Evolutionary conservation across 2,797 vertebrate genomes (phyloP).

Genomic region (Neosalanx taihuensis): DNA sequence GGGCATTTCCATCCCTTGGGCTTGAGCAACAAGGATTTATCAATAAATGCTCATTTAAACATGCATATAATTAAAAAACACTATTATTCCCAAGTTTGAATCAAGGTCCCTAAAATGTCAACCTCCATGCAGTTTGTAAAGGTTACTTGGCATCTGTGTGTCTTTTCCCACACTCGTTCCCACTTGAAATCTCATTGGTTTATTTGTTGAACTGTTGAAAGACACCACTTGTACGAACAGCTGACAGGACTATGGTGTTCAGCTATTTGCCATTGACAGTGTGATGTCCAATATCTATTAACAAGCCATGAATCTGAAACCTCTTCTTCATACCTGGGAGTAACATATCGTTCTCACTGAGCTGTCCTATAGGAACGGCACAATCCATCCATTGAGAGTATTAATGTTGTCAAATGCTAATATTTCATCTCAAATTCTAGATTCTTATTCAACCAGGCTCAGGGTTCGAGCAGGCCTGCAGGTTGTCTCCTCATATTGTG

Average conservation of each 20-base stretch:
- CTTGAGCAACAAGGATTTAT: conserved; percentile 46
- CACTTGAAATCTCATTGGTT: conserved; percentile 10
- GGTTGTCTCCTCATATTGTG: conserved; percentile 43
- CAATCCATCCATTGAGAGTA: conserved; percentile 62
- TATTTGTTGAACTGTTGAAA: conserved; percentile 27
- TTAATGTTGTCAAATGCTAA: conserved; percentile 72
- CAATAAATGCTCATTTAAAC: conserved; percentile 57
- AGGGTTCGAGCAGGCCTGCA: conserved; percentile 38
- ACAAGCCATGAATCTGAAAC: conserved; percentile 22
- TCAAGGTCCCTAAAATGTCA: conserved; percentile 56
- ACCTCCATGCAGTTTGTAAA: conserved; percentile 37
- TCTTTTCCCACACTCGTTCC: conserved; percentile 24
- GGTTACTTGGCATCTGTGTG: conserved; percentile 39
- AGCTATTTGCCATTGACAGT: background rate
- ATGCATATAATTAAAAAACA: conserved; percentile 51
- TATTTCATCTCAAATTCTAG: conserved; percentile 65
- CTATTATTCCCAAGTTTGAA: conserved; percentile 50
- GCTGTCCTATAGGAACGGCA: conserved; percentile 34
- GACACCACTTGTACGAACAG: conserved; percentile 8
- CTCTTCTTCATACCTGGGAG: conserved; percentile 46
- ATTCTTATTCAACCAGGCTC: conserved; percentile 47
- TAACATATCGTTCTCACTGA: conserved; percentile 58
- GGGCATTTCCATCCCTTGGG: conserved; percentile 33
- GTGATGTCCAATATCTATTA: background rate
- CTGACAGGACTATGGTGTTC: background rate